Conservation (phyloP, 2,888 invertebrate species). For the Dynastes grantii region DNA sequence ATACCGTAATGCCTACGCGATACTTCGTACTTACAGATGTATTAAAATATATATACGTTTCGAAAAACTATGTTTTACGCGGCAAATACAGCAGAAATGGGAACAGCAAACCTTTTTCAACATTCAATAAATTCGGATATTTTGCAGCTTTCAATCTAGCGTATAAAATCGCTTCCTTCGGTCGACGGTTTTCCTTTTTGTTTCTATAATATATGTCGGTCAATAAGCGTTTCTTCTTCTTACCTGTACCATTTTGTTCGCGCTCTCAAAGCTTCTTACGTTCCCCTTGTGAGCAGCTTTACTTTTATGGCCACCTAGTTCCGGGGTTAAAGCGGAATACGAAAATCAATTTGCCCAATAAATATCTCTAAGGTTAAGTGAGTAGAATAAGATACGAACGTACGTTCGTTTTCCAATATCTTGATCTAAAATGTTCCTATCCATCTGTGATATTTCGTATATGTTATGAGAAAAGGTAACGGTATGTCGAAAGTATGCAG, state of each 20-base stretch:
- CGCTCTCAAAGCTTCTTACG: slow-evolving; percentile 31
- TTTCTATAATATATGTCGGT: slow-evolving; percentile 40
- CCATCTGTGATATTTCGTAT: slow-evolving; percentile 9
- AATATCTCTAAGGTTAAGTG: slow-evolving; percentile 31
- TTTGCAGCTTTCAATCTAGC: slow-evolving; percentile 26
- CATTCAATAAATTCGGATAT: slow-evolving; percentile 32
- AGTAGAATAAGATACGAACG: slow-evolving; percentile 21
- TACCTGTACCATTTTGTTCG: slow-evolving; percentile 38
- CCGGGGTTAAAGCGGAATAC: slow-evolving; percentile 26
- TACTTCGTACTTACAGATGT: no score
- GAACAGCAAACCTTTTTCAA: not conserved
- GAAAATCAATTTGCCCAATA: slow-evolving; percentile 33
- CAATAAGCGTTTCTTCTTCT: slow-evolving; percentile 30
- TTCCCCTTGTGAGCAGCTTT: slow-evolving; percentile 17
- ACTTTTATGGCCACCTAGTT: slow-evolving; percentile 33
- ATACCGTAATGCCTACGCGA: no score
- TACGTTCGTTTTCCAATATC: slow-evolving; percentile 8
- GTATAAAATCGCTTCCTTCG: slow-evolving; percentile 21
- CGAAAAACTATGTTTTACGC: not conserved
- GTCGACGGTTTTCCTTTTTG: slow-evolving; percentile 34
- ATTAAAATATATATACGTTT: no score
- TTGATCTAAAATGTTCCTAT: slow-evolving; percentile 8
- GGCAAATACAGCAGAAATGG: not conserved
- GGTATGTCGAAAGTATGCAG: not conserved
- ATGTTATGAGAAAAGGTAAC: not conserved